These are phyloP conservation scores for Diorhabda elongata DNA, from an alignment of 1,140 invertebrate genomes.

Conservation along the genomic window DNA sequence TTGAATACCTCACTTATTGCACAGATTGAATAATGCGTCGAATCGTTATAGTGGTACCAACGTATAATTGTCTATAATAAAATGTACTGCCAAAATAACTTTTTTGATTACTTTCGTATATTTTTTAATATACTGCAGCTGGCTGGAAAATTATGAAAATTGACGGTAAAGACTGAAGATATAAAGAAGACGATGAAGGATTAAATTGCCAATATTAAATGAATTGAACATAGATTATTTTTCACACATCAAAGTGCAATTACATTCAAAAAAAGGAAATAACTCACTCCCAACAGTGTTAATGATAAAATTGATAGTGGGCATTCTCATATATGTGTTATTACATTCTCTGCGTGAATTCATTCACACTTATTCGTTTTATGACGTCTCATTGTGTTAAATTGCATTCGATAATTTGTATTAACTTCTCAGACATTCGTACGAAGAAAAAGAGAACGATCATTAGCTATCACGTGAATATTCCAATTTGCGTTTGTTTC, in stretches of 20 bases:
- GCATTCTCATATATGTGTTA: background rate
- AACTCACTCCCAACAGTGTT: background rate
- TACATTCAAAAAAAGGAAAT: background rate
- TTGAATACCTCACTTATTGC: no score
- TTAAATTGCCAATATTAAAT: no score
- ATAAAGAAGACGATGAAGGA: no score
- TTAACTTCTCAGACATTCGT: background rate
- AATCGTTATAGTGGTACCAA: no score
- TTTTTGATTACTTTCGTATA: no score
- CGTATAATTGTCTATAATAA: no score
- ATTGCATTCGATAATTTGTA: conserved; percentile 2
- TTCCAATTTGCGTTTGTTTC: no score
- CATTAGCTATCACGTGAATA: background rate
- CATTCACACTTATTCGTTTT: conserved; percentile 1
- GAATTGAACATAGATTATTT: background rate
- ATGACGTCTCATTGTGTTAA: conserved; percentile 2
- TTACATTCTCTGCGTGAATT: background rate
- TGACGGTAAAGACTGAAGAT: no score
- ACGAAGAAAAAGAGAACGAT: background rate
- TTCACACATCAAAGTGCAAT: background rate
- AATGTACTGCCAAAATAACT: no score
- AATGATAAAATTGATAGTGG: conserved; percentile 1
- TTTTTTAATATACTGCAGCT: no score
- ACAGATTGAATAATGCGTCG: no score
- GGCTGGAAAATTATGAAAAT: no score